Percentiles rank a stretch among this genome's conserved stretches.
Evolutionary conservation across 37 sponge, comb jelly and placozoan species (phyloP).

Genomic region (Tethya wilhelma): DNA sequence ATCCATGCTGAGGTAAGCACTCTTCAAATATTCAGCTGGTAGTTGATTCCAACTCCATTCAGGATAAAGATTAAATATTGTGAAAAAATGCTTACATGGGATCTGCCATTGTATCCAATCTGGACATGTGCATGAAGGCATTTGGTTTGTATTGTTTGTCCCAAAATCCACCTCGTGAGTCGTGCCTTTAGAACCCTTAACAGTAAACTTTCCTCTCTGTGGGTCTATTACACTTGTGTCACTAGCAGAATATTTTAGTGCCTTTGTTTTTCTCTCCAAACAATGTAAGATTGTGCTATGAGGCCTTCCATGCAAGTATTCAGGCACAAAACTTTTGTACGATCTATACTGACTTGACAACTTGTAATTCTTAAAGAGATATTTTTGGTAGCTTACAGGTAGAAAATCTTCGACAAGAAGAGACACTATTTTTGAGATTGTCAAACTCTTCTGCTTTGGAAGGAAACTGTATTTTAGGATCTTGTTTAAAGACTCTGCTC

Average conservation of each 20-base stretch:
- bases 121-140: background rate
- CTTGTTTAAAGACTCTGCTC: constrained; percentile 4
- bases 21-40: background rate
- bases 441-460: constrained; percentile 1
- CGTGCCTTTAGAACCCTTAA: background rate
- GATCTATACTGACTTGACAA: background rate
- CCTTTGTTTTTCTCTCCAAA: background rate
- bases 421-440: background rate
- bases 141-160: background rate
- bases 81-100: too few species aligned
- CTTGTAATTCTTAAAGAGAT: background rate
- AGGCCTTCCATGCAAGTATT: background rate
- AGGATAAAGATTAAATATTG: background rate
- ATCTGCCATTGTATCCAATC: too few species aligned
- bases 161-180: background rate
- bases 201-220: background rate
- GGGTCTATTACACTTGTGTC: background rate
- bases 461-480: background rate
- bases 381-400: background rate
- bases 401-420: constrained; percentile 1
- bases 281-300: background rate
- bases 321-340: background rate
- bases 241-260: background rate
- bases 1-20: background rate
- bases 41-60: background rate